Evolutionary conservation across 2,888 invertebrate species (phyloP).

Genomic region (Nomada lathburiana): DNA sequence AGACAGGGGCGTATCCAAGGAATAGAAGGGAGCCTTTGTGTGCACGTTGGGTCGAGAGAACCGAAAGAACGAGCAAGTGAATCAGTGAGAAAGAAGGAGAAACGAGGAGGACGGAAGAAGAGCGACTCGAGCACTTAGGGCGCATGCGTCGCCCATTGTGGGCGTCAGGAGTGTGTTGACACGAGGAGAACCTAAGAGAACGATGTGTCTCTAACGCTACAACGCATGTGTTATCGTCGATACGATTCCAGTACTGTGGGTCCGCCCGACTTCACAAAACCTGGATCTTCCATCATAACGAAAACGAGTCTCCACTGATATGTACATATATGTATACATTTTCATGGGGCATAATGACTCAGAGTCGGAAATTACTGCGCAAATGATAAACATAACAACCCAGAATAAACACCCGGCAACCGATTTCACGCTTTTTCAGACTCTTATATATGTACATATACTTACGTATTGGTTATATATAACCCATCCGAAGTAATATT

Average conservation of each 20-base stretch:
- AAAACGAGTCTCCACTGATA: constrained; percentile 6
- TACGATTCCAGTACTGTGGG: constrained; percentile 62
- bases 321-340: not conserved
- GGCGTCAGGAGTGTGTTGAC: constrained; percentile 73
- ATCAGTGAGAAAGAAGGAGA: constrained; percentile 37
- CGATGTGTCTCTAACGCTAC: constrained; percentile 64
- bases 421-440: not conserved
- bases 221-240: constrained; percentile 66
- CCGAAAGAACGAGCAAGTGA: constrained; percentile 48
- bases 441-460: not conserved
- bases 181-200: constrained; percentile 58
- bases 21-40: constrained; percentile 51
- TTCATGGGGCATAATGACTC: constrained; percentile 12
- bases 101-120: constrained; percentile 46
- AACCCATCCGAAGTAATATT: not conserved
- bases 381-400: not conserved
- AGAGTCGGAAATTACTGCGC: constrained; percentile 17
- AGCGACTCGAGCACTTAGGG: constrained; percentile 58
- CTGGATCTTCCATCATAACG: constrained; percentile 28
- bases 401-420: not conserved
- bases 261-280: constrained; percentile 41
- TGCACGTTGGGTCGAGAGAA: constrained; percentile 44
- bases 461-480: not conserved
- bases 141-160: constrained; percentile 73
- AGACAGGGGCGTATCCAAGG: constrained; percentile 68